Percentiles rank a stretch among this genome's conserved stretches.
phyloP scores from a whole-genome alignment of 2,113 vertebrate species.

The Dicentrarchus labrax region DNA sequence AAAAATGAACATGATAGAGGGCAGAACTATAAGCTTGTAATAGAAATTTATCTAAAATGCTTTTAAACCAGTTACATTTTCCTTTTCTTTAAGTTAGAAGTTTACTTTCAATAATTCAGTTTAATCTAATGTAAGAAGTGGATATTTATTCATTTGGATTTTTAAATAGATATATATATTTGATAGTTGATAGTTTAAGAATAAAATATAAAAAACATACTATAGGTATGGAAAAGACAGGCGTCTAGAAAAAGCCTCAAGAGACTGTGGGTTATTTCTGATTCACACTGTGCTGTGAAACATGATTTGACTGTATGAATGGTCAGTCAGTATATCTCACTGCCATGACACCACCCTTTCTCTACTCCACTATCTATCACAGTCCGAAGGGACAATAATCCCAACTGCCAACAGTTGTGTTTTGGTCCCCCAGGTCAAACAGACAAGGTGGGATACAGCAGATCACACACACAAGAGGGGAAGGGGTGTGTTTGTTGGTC shows the following conservation, averaged over 20 bases:
- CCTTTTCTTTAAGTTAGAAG: neutral
- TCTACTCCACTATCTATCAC: constrained; percentile 4
- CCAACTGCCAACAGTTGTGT: constrained; percentile 50
- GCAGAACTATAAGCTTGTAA: neutral
- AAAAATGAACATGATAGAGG: too few species aligned
- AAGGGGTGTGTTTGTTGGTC: constrained; percentile 2
- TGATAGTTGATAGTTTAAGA: too few species aligned
- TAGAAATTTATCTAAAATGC: neutral
- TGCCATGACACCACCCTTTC: neutral
- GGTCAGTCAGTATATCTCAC: neutral
- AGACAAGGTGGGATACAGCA: constrained; percentile 22
- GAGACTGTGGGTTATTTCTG: neutral
- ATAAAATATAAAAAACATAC: too few species aligned
- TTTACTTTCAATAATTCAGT: neutral
- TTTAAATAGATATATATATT: too few species aligned
- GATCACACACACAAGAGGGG: constrained; percentile 13
- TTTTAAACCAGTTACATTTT: neutral
- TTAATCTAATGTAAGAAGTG: too few species aligned
- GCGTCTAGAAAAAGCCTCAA: neutral
- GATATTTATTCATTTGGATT: too few species aligned
- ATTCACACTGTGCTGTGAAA: neutral
- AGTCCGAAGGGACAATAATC: constrained; percentile 28
- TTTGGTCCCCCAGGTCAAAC: constrained; percentile 45
- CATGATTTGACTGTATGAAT: neutral
- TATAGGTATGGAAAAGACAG: neutral